phyloP scores from a whole-genome alignment of 2,888 invertebrate genomes.

The Antheraea yamamai region DNA sequence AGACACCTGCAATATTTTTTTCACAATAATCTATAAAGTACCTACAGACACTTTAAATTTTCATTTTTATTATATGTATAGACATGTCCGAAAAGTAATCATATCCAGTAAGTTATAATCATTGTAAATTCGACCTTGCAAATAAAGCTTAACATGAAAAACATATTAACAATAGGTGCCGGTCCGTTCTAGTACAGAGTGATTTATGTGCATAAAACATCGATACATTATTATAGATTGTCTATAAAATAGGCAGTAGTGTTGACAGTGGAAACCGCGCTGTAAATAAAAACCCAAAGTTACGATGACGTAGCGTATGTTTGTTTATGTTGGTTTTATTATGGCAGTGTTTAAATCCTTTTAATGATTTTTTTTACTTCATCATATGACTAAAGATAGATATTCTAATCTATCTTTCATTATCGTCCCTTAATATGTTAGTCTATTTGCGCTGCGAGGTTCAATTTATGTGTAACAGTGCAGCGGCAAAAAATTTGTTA shows the following conservation, averaged over 20 bases:
- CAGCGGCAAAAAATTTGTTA: no score
- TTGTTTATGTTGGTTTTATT: neutral
- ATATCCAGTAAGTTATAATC: conserved; percentile 11
- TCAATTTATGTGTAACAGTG: no score
- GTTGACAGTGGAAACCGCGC: neutral
- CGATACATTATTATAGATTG: conserved; percentile 34
- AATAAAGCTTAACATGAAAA: conserved; percentile 28
- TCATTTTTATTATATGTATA: no score
- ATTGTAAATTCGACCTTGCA: neutral
- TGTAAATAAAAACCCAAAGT: neutral
- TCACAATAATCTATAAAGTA: no score
- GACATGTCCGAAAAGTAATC: neutral
- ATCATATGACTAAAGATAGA: no score
- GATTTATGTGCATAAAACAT: conserved; percentile 38
- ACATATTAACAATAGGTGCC: conserved; percentile 41
- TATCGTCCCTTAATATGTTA: no score
- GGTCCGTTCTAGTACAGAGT: conserved; percentile 29
- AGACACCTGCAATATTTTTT: no score
- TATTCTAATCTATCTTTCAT: no score
- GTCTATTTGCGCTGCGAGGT: no score
- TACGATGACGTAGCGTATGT: neutral
- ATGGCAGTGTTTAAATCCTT: neutral
- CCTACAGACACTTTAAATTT: no score
- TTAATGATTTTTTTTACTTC: no score
- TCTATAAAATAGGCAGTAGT: conserved; percentile 6